Percentiles rank a stretch among this genome's conserved stretches.
phyloP scores from a whole-genome alignment of 1,140 invertebrate species.

The Reticulitermes speratus region DNA sequence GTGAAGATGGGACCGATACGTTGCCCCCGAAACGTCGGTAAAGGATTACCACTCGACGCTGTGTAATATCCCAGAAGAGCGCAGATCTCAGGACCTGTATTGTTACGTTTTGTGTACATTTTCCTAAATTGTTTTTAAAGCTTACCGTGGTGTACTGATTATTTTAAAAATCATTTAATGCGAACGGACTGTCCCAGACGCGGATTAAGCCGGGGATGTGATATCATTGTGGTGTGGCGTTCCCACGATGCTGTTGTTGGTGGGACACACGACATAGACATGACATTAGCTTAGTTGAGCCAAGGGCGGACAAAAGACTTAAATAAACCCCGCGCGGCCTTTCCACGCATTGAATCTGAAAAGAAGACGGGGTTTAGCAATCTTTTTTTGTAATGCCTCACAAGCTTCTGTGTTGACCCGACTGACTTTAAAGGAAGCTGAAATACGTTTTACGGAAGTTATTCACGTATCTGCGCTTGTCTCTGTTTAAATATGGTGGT shows the following conservation, averaged over 20 bases:
- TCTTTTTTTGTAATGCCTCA: not conserved
- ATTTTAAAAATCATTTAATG: too few relatives aligned
- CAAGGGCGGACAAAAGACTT: constrained; percentile 1
- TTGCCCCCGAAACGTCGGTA: too few relatives aligned
- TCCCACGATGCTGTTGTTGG: not conserved
- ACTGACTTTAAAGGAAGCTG: not conserved
- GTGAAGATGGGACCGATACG: too few relatives aligned
- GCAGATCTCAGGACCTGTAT: too few relatives aligned
- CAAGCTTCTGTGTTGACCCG: not conserved
- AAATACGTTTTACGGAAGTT: not conserved
- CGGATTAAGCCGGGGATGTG: not conserved
- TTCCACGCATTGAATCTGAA: not conserved
- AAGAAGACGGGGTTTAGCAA: not conserved
- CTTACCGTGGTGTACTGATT: too few relatives aligned
- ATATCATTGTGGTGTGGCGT: not conserved
- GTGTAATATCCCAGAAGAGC: too few relatives aligned
- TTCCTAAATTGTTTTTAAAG: too few relatives aligned
- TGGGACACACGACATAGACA: not conserved
- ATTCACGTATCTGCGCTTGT: not conserved
- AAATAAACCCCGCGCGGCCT: not conserved
- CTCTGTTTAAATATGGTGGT: not conserved
- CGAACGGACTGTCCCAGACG: not conserved
- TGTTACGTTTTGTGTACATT: too few relatives aligned
- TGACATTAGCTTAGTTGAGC: constrained; percentile 6
- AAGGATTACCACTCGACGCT: too few relatives aligned